Percentiles rank a stretch among this genome's conserved stretches.
Evolutionary conservation across 2,888 invertebrate species (phyloP).

Genomic region (Phaedon cochleariae): DNA sequence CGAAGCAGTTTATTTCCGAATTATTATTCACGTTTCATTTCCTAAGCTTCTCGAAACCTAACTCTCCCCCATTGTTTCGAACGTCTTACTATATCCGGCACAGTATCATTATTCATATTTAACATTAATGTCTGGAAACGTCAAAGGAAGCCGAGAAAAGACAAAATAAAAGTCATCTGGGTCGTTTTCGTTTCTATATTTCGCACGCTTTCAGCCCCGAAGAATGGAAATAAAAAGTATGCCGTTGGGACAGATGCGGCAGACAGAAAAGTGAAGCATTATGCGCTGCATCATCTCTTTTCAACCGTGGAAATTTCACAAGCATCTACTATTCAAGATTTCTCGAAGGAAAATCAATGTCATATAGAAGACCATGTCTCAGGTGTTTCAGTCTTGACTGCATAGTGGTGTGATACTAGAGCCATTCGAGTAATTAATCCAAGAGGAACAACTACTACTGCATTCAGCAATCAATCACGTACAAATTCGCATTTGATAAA

Average conservation of each 20-base stretch:
- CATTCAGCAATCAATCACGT: no score
- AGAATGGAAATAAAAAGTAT: slow-evolving; percentile 39
- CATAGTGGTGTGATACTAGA: no score
- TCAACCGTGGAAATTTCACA: no score
- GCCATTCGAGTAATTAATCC: no score
- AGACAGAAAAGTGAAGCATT: no score
- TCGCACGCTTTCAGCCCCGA: slow-evolving; percentile 40
- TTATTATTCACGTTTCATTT: neutral
- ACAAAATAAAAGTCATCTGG: slow-evolving; percentile 23
- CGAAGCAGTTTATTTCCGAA: neutral
- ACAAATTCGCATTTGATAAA: no score
- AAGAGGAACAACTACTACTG: no score
- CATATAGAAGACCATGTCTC: no score
- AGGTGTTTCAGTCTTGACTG: no score
- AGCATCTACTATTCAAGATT: no score
- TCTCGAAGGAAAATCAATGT: no score
- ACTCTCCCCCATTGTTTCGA: neutral
- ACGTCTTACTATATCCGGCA: neutral
- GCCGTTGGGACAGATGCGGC: neutral
- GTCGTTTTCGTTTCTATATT: slow-evolving; percentile 22
- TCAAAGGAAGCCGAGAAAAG: slow-evolving; percentile 18
- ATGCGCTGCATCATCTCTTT: no score
- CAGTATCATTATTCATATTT: slow-evolving; percentile 27
- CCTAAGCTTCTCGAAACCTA: neutral
- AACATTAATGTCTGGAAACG: slow-evolving; percentile 26